These are phyloP conservation scores for Caenorhabditis sp. DNA, from an alignment of 2,888 invertebrate species.

Conservation along the genomic window DNA sequence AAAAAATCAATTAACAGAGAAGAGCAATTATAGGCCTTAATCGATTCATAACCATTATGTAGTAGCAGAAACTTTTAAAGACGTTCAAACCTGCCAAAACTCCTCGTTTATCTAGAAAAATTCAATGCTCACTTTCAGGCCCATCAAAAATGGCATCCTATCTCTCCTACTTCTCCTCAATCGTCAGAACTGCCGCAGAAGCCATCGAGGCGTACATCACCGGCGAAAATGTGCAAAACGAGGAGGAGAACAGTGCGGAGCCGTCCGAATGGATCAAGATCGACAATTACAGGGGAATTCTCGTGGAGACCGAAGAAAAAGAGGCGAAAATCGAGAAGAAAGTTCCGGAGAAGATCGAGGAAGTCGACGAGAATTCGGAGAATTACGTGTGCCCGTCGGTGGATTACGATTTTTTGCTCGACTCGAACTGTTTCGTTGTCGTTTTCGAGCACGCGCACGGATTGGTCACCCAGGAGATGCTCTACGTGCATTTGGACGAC, in stretches of 20 bases:
- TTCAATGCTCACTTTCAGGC: background rate
- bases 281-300: no score
- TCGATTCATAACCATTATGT: no score
- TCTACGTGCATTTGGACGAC: conserved; percentile 5
- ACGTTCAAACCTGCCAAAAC: no score
- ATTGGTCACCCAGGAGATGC: background rate
- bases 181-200: background rate
- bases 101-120: background rate
- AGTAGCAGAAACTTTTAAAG: no score
- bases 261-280: background rate
- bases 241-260: background rate
- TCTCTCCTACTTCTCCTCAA: conserved; percentile 1
- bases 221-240: background rate
- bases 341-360: background rate
- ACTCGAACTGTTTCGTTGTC: background rate
- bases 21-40: no score
- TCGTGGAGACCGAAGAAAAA: background rate
- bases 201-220: background rate
- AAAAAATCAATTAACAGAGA: no score
- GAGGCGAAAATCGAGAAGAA: background rate
- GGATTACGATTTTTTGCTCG: conserved; percentile 7
- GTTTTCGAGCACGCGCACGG: conserved; percentile 1
- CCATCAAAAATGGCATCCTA: conserved; percentile 3
- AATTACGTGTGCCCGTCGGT: conserved; percentile 6
- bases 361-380: background rate